Conservation (phyloP, 2,113 vertebrate genomes). For the Corvus cornix region DNA sequence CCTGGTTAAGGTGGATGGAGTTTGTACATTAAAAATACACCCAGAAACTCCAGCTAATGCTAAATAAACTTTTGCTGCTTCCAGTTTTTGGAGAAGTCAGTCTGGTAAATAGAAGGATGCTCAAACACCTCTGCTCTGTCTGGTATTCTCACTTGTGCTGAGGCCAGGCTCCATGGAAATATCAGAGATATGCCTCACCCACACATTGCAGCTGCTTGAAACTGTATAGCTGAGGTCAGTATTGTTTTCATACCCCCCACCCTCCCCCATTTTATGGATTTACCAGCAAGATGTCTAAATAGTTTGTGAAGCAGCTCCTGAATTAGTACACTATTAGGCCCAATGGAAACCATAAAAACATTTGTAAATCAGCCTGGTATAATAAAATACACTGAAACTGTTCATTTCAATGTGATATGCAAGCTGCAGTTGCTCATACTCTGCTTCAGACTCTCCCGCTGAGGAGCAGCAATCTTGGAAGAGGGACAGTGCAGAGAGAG, state of each 20-base stretch:
- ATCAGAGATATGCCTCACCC: background rate
- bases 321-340: background rate
- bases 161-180: background rate
- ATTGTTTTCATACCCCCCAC: background rate
- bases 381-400: background rate
- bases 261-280: background rate
- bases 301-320: background rate
- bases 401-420: background rate
- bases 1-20: background rate
- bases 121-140: background rate
- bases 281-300: background rate
- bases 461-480: background rate
- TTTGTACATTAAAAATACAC: background rate
- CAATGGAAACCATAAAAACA: background rate
- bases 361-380: background rate
- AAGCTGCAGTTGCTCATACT: background rate
- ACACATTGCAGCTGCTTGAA: constrained; percentile 54
- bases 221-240: constrained; percentile 17
- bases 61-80: background rate
- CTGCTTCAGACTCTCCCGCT: background rate
- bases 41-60: background rate
- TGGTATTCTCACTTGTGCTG: background rate
- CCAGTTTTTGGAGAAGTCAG: background rate
- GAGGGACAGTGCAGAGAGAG: background rate
- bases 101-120: background rate